phyloP scores from a whole-genome alignment of 2,797 vertebrate species.

The Ibycter americanus region DNA sequence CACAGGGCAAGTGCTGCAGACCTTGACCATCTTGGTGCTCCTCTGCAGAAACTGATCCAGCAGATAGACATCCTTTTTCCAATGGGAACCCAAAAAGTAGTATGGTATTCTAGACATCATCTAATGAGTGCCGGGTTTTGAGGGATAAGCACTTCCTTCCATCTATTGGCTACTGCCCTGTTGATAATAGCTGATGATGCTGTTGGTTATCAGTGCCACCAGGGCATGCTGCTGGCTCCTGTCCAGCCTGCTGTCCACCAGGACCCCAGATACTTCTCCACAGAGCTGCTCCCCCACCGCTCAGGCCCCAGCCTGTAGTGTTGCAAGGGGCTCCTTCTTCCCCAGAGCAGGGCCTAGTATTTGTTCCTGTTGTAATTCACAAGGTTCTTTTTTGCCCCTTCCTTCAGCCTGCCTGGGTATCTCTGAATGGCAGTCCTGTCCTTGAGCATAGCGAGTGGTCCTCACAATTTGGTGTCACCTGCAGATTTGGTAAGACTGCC shows the following conservation, averaged over 20 bases:
- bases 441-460: accelerated
- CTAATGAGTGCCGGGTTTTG: not conserved
- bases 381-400: not conserved
- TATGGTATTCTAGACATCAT: not conserved
- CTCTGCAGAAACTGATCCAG: not conserved
- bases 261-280: not conserved
- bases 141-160: not conserved
- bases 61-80: not conserved
- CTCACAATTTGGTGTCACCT: not conserved
- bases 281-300: not conserved
- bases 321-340: not conserved
- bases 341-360: not conserved
- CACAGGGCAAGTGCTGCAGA: not conserved
- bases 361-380: not conserved
- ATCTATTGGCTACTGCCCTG: not conserved
- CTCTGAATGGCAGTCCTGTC: not conserved
- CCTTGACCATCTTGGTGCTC: not conserved
- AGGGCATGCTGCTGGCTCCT: not conserved
- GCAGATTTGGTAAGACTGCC: not conserved
- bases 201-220: not conserved
- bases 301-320: not conserved
- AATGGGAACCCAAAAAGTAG: not conserved
- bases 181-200: accelerated
- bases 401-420: not conserved
- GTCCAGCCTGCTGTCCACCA: not conserved